Evolutionary conservation across 1,140 invertebrate species (phyloP), one percentile per base, ranked within the genome.

Genomic region (Tachypleus tridentatus): DNA sequence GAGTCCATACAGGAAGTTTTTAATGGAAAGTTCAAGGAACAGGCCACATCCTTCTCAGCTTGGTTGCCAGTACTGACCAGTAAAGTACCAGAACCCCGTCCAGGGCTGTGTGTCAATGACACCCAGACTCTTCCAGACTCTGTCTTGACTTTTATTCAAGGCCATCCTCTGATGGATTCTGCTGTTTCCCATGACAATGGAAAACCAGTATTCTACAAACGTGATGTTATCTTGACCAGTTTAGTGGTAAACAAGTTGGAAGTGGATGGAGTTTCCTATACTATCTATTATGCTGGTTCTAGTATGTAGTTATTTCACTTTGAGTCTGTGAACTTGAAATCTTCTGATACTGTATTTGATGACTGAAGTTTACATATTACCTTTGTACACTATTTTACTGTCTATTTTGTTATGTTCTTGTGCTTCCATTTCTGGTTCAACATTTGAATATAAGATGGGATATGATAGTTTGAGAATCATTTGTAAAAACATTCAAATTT

Each of bases 101-200:
- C 93, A 1, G 91, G 91, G 61, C 85, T 87, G 64, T 96, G 91
- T 77, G 87, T 90, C 68, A 91, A 93, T 73, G 88, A 93, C 73
- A 93, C 90, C 0, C 85, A 88, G 70, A 86, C 86, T 11, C 76
- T 93, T 61, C 87, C 88, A 4, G 82, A 82, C 78, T 87, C 86
- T 47, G 91, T 94, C 2, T 81, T 97, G 62, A 94, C 95, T 77
- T 97, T 97, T 78, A 93, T 97, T 72, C 86, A 90, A 70, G 90
- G 89, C n/a, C 93, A 98, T 80, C 91, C 94, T 9, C 79, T 97
- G 62, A 96, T 98, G 93, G 92, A 96, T 78, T 87, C 88, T 62
- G 89, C 92, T 11, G 89, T 94, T 57, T 84, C 86, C 51, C 89
- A 92, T 74, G 87, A 89, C 73, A 86, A 88, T 76, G 87, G 89